A percentile compares a stretch with the other conserved stretches of the same genome.
These are phyloP conservation scores for Anisognathus igniventris DNA, from an alignment of 2,797 vertebrate species.

Conservation along the genomic window DNA sequence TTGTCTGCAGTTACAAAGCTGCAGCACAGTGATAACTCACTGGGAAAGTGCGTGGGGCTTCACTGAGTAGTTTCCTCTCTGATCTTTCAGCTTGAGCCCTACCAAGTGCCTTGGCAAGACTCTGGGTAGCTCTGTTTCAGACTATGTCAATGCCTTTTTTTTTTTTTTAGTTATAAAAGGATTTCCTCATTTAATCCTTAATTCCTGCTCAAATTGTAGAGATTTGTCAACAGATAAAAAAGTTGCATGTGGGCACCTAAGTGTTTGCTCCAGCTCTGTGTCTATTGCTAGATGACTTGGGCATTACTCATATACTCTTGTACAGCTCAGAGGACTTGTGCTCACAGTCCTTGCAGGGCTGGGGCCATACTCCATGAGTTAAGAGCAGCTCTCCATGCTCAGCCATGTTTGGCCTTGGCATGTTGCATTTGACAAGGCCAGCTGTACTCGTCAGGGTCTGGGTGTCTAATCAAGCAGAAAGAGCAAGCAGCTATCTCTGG, in stretches of 20 bases:
- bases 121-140: neutral
- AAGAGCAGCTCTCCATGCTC: neutral
- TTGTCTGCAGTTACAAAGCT: neutral
- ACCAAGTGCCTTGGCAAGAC: neutral
- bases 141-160: neutral
- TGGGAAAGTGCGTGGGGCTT: neutral
- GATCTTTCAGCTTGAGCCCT: neutral
- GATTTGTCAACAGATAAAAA: neutral
- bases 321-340: neutral
- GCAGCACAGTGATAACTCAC: neutral
- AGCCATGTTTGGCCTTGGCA: conserved; percentile 24
- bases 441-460: neutral
- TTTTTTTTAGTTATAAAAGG: neutral
- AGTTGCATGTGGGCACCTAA: neutral
- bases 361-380: neutral
- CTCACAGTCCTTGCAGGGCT: neutral
- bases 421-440: neutral
- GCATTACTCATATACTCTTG: neutral
- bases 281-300: neutral
- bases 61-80: neutral
- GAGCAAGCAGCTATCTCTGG: conserved; percentile 23
- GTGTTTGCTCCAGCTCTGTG: neutral
- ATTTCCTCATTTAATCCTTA: neutral
- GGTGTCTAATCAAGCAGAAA: neutral
- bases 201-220: neutral